Base-by-base conservation (phyloP, 2,888 invertebrate genomes). In the Drosophila stalkeri region DNA sequence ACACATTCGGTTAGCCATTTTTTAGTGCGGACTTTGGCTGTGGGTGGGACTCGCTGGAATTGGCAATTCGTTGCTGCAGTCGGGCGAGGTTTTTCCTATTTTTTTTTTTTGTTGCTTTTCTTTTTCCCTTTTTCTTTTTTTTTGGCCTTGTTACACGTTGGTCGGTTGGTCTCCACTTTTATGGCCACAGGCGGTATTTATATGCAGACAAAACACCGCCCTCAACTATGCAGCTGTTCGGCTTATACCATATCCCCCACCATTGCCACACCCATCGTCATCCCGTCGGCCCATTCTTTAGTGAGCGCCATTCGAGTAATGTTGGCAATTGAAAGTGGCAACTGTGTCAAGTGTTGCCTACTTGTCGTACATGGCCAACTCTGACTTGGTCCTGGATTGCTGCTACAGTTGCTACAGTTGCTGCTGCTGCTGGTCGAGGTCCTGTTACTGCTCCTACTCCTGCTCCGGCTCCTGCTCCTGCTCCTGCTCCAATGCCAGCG, bases 151-250 rank as follows among this genome's bases (percentile, higher is more conserved):
- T 80, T 86, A 79, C 86, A 90, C 91, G 89, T 86, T 87, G 90
- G 89, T 90, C 86, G 87, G 84, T 90, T 91, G 90, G 90, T 90
- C 91, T 91, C 90, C 91, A 85, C 85, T 89, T 91, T 91, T 91
- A 91, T 91, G 91, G 91, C 91, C 91, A 91, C 91, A 91, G 91
- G 91, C 91, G 91, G 91, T 91, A 91, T 91, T 91, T 91, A 91
- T 91, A 91, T 90, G 91, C 89, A 90, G 86, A 82, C 86, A 72
- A 72, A 67, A 66, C 63, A 64, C 72, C 78, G 69, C 76, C 78
- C 75, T 70, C 77, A 86, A 75, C 81, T 80, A 77, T 79, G 69
- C 76, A 70, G 57, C 55, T 37, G 18, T 64, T 47, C 46, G 20
- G 12, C 39, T 44, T 33, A 16, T 14, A 46, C 18, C 57, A n/a